These are phyloP conservation scores for Corapipo altera DNA, from an alignment of 2,113 vertebrate genomes.

Conservation along the genomic window DNA sequence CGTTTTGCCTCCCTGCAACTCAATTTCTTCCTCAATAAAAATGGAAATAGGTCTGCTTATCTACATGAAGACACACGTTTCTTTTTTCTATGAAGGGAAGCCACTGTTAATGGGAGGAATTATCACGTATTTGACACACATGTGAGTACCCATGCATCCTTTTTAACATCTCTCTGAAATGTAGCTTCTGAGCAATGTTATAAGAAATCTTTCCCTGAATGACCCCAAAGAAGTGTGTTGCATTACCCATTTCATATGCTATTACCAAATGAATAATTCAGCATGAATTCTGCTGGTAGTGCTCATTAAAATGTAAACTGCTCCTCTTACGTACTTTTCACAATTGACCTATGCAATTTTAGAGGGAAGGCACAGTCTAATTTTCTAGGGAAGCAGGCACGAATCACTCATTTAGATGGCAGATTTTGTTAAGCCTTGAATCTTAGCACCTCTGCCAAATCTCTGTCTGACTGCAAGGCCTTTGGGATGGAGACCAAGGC, in stretches of 20 bases:
- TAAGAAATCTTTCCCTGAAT: not conserved
- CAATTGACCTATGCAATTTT: not conserved
- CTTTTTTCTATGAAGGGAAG: not conserved
- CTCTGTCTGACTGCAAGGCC: not conserved
- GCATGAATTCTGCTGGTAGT: not conserved
- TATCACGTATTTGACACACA: not conserved
- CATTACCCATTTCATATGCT: not conserved
- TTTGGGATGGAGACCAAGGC: not conserved
- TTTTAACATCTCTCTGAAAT: not conserved
- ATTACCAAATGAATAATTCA: not conserved
- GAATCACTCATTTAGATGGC: not conserved
- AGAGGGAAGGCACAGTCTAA: not conserved
- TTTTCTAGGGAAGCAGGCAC: not conserved
- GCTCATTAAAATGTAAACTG: not conserved
- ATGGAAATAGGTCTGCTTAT: constrained; percentile 35
- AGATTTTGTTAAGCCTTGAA: not conserved
- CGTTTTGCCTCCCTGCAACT: rapidly evolving
- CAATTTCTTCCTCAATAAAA: constrained; percentile 36
- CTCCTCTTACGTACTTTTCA: not conserved
- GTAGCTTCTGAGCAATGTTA: not conserved
- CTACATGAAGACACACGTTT: not conserved
- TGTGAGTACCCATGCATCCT: rapidly evolving
- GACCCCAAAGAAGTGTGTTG: not conserved
- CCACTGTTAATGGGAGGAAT: not conserved
- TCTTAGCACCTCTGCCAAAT: not conserved